Evolutionary conservation across 2,888 invertebrate species (phyloP), one percentile per base, ranked within the genome.

Genomic region (Pomacea canaliculata): DNA sequence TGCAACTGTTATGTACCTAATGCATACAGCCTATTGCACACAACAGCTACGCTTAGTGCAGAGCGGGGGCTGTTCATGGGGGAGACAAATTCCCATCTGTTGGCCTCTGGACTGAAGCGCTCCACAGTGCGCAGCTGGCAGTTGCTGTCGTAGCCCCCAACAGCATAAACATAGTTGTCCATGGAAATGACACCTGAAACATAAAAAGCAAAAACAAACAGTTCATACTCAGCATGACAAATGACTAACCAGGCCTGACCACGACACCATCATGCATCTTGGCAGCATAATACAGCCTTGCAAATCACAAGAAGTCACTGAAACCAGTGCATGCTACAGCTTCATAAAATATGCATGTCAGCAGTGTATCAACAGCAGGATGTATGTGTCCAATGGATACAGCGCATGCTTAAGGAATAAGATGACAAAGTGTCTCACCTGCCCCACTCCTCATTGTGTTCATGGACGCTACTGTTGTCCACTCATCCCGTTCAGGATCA

Each of bases 121-220:
- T 97, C 97, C 19, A 97, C 97, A 0, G 95, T 93, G 76, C 94
- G 93, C 72, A 97, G 92, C 90, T 97, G 97, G 78, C 93, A 93
- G 70, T 93, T 92, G 18, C 96, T 96, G 92, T 97, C 96, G 91
- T 96, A 97, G n/a, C 97, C 97, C 72, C 97, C 97, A 78, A 97
- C 95, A n/a, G 96, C 97, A 91, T 96, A 97, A 82, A 97, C 95
- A 90, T 93, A 95, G 88, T 96, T 96, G 87, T 95, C 95, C 86
- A 97, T 92, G 19, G 95, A 95, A 9, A 95, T 95, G 65, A 96
- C 96, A 77, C 96, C 91, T 90, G 85, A n/a, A 76, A n/a, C 37
- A 76, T 23, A 62, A n/a, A 37, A 37, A 37, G 37, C 5, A 65
- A 37, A 37, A 37, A 37, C 37, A 37, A 37, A 37, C 37, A 37